Conservation (phyloP, 2,888 invertebrate genomes). For the Dicyrtoma fusca region DNA sequence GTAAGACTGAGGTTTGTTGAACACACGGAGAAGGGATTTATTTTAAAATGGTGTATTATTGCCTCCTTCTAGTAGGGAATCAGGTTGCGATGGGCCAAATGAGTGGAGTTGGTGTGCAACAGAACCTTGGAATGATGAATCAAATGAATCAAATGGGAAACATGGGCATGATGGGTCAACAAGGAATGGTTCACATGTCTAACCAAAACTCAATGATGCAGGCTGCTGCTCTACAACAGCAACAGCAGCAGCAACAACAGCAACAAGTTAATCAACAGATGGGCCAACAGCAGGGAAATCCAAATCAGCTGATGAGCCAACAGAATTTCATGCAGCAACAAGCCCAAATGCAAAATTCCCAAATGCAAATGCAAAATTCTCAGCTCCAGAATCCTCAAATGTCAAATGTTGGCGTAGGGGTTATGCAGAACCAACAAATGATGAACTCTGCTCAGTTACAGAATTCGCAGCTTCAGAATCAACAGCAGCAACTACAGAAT, state of each 20-base stretch:
- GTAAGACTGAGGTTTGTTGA: too few relatives aligned
- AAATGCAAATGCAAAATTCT: conserved; percentile 33
- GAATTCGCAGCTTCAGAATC: conserved; percentile 39
- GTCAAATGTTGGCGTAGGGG: conserved; percentile 25
- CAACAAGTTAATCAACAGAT: conserved; percentile 58
- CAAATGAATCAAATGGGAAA: conserved; percentile 45
- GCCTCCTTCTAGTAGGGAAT: background rate
- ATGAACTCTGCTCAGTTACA: conserved; percentile 21
- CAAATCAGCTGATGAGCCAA: conserved; percentile 38
- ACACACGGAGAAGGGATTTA: background rate
- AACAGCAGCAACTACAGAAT: background rate
- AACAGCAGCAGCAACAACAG: conserved; percentile 50
- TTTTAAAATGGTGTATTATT: background rate
- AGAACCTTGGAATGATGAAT: conserved; percentile 42
- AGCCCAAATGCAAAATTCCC: conserved; percentile 37
- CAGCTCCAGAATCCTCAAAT: conserved; percentile 21
- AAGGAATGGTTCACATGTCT: conserved; percentile 30
- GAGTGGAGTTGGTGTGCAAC: conserved; percentile 41
- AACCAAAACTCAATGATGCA: background rate
- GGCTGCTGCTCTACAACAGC: conserved; percentile 34
- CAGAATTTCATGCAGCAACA: conserved; percentile 41
- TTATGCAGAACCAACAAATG: conserved; percentile 24
- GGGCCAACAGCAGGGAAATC: conserved; percentile 58
- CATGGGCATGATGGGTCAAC: conserved; percentile 44
- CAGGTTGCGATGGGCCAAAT: conserved; percentile 39